phyloP scores from a whole-genome alignment of 92 coral and sea anemone genomes.

The Palythoa grandiflora region DNA sequence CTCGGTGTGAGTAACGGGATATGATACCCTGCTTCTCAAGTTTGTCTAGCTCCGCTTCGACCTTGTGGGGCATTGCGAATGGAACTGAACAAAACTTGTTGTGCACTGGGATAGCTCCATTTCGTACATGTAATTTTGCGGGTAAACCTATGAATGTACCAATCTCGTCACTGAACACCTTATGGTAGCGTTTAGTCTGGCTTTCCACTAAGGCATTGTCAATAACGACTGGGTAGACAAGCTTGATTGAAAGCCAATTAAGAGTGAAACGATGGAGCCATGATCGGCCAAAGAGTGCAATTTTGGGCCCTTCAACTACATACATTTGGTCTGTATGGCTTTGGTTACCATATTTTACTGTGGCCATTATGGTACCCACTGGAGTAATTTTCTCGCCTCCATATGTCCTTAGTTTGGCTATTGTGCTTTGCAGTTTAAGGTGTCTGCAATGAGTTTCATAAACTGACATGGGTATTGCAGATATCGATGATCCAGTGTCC shows the following conservation, averaged over 20 bases:
- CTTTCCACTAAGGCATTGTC: too few relatives aligned
- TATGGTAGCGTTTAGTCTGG: background rate
- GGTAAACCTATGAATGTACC: background rate
- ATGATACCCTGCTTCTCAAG: background rate
- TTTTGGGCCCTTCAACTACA: conserved; percentile 25
- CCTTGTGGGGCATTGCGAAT: background rate
- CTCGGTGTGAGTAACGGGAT: background rate
- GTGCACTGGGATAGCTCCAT: background rate
- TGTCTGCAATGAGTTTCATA: too few relatives aligned
- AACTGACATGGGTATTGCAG: too few relatives aligned
- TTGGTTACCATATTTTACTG: background rate
- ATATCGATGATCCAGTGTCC: too few relatives aligned
- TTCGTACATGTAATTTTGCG: background rate
- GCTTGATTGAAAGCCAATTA: conserved; percentile 22
- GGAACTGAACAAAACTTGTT: too few relatives aligned
- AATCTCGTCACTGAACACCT: conserved; percentile 26
- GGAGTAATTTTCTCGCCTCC: background rate
- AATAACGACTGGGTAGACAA: background rate
- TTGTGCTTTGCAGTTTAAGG: background rate
- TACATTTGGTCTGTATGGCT: conserved; percentile 4
- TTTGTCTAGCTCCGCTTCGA: background rate
- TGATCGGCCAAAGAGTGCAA: conserved; percentile 34
- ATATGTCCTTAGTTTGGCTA: background rate
- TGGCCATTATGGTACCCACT: background rate
- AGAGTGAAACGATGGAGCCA: conserved; percentile 14